phyloP scores from a whole-genome alignment of 2,797 vertebrate species.

The Parotocinclus haroldoi region DNA sequence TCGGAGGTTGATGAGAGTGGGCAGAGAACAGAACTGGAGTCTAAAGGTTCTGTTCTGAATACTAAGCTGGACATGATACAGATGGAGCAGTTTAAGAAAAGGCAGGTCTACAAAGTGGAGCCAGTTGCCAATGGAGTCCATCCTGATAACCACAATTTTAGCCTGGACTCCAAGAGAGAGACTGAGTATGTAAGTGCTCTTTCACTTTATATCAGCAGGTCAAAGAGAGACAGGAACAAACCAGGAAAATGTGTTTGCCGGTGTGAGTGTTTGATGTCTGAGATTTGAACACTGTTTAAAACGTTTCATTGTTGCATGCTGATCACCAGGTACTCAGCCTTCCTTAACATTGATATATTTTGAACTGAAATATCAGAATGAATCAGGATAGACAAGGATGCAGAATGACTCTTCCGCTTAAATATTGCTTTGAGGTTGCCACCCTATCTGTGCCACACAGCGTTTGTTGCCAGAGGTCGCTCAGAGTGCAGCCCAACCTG shows the following conservation, averaged over 20 bases:
- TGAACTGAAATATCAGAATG: background rate
- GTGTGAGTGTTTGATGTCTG: background rate
- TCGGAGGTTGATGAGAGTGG: conserved; percentile 23
- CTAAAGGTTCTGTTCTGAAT: conserved; percentile 67
- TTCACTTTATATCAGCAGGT: background rate
- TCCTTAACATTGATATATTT: conserved; percentile 4
- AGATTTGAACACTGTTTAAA: background rate
- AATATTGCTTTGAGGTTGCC: conserved; percentile 12
- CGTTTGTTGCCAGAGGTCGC: conserved; percentile 11
- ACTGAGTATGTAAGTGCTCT: conserved; percentile 85
- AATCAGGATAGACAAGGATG: background rate
- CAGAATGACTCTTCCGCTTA: conserved; percentile 8
- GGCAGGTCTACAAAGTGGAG: conserved; percentile 84
- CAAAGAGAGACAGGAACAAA: conserved; percentile 7
- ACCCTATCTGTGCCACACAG: conserved; percentile 20
- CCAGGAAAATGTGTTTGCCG: background rate
- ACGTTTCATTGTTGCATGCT: background rate
- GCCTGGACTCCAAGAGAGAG: conserved; percentile 86
- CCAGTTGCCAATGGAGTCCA: conserved; percentile 74
- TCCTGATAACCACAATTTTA: conserved; percentile 86
- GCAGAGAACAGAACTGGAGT: conserved; percentile 48
- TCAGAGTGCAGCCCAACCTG: conserved; percentile 10
- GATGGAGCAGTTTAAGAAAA: conserved; percentile 81
- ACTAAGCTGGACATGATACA: conserved; percentile 76
- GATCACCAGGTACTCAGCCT: background rate